These are phyloP conservation scores for Muscicapa comitata DNA, from an alignment of 2,797 vertebrate species.

Conservation along the genomic window DNA sequence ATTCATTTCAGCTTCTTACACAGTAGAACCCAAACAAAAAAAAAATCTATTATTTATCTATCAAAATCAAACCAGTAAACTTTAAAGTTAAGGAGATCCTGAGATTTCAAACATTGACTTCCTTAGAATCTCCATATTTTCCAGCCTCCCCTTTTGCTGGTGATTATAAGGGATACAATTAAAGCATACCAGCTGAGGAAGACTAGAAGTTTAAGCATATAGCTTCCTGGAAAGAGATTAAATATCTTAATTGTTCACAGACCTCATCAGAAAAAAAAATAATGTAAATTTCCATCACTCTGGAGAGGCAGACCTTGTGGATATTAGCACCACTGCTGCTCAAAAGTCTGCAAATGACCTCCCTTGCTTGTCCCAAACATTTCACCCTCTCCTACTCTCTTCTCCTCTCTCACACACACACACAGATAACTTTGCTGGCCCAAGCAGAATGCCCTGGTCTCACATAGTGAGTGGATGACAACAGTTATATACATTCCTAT, in stretches of 20 bases:
- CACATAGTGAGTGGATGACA: neutral
- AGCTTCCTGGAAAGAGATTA: constrained; percentile 63
- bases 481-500: neutral
- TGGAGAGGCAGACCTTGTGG: neutral
- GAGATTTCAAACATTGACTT: neutral
- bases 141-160: neutral
- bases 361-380: neutral
- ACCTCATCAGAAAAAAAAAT: neutral
- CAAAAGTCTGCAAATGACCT: neutral
- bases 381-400: neutral
- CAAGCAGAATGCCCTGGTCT: neutral
- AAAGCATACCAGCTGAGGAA: constrained; percentile 29
- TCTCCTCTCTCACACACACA: neutral
- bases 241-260: constrained; percentile 41
- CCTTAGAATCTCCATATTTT: neutral
- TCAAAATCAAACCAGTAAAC: neutral
- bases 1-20: neutral
- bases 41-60: neutral
- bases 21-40: neutral
- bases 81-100: neutral
- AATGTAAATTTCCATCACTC: constrained; percentile 31
- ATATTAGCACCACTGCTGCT: neutral
- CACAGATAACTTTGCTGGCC: neutral
- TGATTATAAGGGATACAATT: constrained; percentile 47
- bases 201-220: constrained; percentile 39